phyloP scores from a whole-genome alignment of 2,888 invertebrate genomes.

The Stenichneumon culpator region DNA sequence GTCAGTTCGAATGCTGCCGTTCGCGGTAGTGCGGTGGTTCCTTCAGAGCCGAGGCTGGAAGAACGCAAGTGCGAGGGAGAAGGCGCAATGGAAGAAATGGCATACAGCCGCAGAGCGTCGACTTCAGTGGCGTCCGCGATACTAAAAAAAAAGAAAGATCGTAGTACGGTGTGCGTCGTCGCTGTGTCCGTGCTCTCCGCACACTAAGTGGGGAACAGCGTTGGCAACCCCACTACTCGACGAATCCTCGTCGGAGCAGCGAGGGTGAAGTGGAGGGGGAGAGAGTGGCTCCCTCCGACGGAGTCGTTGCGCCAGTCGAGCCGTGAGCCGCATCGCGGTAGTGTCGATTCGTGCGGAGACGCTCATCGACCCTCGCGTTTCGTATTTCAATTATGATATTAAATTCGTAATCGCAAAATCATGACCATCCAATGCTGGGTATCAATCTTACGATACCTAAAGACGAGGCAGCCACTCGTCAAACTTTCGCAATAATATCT shows the following conservation, averaged over 20 bases:
- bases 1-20: neutral
- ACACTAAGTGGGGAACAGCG: slow-evolving; percentile 17
- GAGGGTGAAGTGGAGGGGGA: slow-evolving; percentile 64
- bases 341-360: slow-evolving; percentile 69
- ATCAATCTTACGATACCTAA: neutral
- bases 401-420: slow-evolving; percentile 19
- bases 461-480: neutral
- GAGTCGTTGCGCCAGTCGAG: slow-evolving; percentile 79
- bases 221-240: slow-evolving; percentile 39
- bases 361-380: slow-evolving; percentile 44
- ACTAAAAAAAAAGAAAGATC: neutral
- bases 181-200: neutral
- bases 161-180: neutral
- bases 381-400: slow-evolving; percentile 37
- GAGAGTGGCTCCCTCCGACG: slow-evolving; percentile 80
- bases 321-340: slow-evolving; percentile 82
- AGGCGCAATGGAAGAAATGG: slow-evolving; percentile 21
- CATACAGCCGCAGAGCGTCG: slow-evolving; percentile 14
- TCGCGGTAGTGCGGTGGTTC: neutral
- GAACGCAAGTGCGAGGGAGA: neutral
- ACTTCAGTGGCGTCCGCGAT: slow-evolving; percentile 20
- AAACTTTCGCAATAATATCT: neutral
- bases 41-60: neutral
- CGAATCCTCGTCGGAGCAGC: slow-evolving; percentile 28
- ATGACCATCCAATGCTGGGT: slow-evolving; percentile 16